phyloP scores from a whole-genome alignment of 1,140 invertebrate genomes.

The Drosophila sechellia region DNA sequence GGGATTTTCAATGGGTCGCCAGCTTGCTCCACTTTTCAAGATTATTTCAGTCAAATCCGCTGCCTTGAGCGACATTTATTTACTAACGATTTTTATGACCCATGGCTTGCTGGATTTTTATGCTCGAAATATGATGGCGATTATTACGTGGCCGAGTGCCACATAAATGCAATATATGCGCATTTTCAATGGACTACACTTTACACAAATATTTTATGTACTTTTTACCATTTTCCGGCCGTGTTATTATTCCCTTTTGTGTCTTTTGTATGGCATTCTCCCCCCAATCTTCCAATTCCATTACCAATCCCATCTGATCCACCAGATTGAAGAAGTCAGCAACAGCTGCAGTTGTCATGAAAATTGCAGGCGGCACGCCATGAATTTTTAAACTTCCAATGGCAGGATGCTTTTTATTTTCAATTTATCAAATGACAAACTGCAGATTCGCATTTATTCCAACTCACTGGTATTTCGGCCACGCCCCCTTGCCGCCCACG shows the following conservation, averaged over 20 bases:
- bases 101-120: constrained; percentile 31
- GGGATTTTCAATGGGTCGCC: constrained; percentile 24
- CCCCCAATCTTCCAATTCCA: neutral
- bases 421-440: constrained; percentile 53
- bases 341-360: constrained; percentile 56
- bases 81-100: constrained; percentile 37
- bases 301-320: constrained; percentile 12
- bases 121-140: constrained; percentile 47
- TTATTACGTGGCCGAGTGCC: constrained; percentile 55
- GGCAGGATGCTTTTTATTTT: constrained; percentile 56
- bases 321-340: constrained; percentile 21
- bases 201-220: constrained; percentile 55
- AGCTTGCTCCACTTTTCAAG: neutral
- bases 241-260: constrained; percentile 13
- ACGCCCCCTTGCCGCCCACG: neutral
- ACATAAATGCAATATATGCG: constrained; percentile 62
- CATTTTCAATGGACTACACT: constrained; percentile 60
- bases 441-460: constrained; percentile 37
- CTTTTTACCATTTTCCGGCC: constrained; percentile 26
- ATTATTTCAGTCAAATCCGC: neutral
- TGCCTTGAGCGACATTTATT: constrained; percentile 27
- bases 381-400: constrained; percentile 58
- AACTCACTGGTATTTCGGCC: neutral
- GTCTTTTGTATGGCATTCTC: neutral
- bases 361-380: constrained; percentile 51